phyloP scores from a whole-genome alignment of 2,797 vertebrate genomes.

The Hephaestus fuliginosus region DNA sequence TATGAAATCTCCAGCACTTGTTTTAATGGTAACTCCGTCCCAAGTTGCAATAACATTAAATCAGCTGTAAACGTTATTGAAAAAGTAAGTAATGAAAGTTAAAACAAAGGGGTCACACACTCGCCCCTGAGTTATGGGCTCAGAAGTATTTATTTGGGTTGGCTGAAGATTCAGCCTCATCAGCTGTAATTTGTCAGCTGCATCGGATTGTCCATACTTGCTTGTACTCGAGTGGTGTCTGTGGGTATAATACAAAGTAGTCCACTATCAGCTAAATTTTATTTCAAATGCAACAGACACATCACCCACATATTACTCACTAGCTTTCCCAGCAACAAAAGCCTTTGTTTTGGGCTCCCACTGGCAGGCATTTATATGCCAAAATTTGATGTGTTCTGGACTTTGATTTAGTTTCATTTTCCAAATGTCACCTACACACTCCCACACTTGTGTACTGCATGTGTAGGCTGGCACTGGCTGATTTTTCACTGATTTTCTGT shows the following conservation, averaged over 20 bases:
- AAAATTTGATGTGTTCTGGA: constrained; percentile 20
- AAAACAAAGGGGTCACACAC: constrained; percentile 35
- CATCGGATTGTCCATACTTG: neutral
- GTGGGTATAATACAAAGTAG: neutral
- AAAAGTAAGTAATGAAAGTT: constrained; percentile 29
- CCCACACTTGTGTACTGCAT: constrained; percentile 36
- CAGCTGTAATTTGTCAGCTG: constrained; percentile 20
- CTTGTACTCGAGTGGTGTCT: neutral
- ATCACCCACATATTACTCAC: constrained; percentile 21
- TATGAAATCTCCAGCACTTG: constrained; percentile 8
- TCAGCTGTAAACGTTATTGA: constrained; percentile 31
- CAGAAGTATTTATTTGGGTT: constrained; percentile 33
- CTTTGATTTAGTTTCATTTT: constrained; percentile 5
- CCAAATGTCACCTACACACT: constrained; percentile 34
- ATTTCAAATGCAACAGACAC: neutral
- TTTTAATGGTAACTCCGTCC: constrained; percentile 19
- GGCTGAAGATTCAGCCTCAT: constrained; percentile 34
- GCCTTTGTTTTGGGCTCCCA: constrained; percentile 15
- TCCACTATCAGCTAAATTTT: neutral
- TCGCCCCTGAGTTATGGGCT: constrained; percentile 5
- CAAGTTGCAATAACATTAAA: constrained; percentile 32
- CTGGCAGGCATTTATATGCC: neutral
- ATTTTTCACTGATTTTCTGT: constrained; percentile 74
- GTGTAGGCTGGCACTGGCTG: constrained; percentile 54
- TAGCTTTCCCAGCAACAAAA: constrained; percentile 10